Percentiles rank a stretch among this genome's conserved stretches.
These are phyloP conservation scores for Polymixis lichenea DNA, from an alignment of 2,888 invertebrate genomes.

Conservation along the genomic window DNA sequence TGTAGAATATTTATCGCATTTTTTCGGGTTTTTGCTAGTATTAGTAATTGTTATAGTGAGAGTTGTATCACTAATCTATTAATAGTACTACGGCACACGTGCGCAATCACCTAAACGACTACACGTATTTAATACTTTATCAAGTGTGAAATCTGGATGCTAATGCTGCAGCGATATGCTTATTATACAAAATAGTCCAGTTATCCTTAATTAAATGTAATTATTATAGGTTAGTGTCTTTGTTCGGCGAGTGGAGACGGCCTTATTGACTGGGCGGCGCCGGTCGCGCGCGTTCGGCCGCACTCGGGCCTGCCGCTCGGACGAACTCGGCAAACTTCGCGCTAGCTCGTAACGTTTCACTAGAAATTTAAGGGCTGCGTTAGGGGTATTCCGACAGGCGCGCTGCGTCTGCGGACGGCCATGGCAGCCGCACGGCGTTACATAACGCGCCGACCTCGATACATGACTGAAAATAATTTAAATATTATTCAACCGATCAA, in stretches of 20 bases:
- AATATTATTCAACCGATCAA: conserved; percentile 43
- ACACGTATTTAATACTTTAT: conserved; percentile 64
- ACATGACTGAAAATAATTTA: conserved; percentile 68
- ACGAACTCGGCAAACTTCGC: conserved; percentile 77
- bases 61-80: conserved; percentile 10
- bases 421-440: conserved; percentile 78
- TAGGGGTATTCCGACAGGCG: conserved; percentile 82
- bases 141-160: conserved; percentile 73
- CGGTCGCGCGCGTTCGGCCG: conserved; percentile 83
- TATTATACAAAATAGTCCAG: conserved; percentile 85
- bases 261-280: conserved; percentile 91
- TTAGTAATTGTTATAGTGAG: not conserved
- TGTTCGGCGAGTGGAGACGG: conserved; percentile 89
- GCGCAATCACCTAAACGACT: conserved; percentile 24
- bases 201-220: conserved; percentile 89
- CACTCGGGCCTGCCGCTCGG: conserved; percentile 79
- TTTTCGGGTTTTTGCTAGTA: not conserved
- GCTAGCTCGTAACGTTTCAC: conserved; percentile 76
- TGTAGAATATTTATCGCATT: not conserved
- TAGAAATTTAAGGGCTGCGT: conserved; percentile 89
- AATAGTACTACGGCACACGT: conserved; percentile 38
- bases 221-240: conserved; percentile 90
- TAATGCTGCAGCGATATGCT: conserved; percentile 79
- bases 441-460: conserved; percentile 74
- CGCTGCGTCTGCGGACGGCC: conserved; percentile 78